phyloP scores from a whole-genome alignment of 2,797 vertebrate species.

The Neosalanx taihuensis region DNA sequence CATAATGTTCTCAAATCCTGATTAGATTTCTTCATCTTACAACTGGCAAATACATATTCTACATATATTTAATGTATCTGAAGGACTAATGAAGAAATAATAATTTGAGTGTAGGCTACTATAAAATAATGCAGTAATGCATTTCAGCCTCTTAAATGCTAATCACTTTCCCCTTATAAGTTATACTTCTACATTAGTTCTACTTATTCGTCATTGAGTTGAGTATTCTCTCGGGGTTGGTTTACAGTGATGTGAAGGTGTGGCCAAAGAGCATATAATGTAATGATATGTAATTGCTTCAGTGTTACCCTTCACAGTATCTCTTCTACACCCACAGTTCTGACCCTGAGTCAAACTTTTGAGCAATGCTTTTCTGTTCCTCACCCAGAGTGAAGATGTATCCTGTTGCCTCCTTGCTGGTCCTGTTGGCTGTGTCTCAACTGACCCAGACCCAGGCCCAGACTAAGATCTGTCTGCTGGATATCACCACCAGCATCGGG shows the following conservation, averaged over 20 bases:
- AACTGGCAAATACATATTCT: too few relatives aligned
- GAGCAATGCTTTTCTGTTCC: slow-evolving; percentile 2
- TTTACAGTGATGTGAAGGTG: slow-evolving; percentile 3
- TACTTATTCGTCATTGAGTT: not conserved
- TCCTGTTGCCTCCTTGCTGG: slow-evolving; percentile 42
- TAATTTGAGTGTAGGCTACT: too few relatives aligned
- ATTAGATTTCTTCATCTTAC: too few relatives aligned
- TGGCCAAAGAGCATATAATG: slow-evolving; percentile 5
- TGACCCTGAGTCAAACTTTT: not conserved
- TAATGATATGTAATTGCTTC: not conserved
- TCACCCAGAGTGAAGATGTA: slow-evolving; percentile 61
- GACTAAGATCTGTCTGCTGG: slow-evolving; percentile 39
- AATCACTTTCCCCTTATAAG: too few relatives aligned
- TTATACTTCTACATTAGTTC: too few relatives aligned
- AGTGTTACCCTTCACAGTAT: not conserved
- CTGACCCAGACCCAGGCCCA: slow-evolving; percentile 56
- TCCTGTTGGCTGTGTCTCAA: slow-evolving; percentile 45
- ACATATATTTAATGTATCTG: too few relatives aligned
- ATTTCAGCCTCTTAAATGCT: too few relatives aligned
- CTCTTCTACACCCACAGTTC: not conserved
- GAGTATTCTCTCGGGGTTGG: slow-evolving; percentile 2
- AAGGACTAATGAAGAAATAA: too few relatives aligned
- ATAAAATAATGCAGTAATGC: too few relatives aligned
- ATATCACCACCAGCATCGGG: slow-evolving; percentile 42
- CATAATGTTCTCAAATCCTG: too few relatives aligned